phyloP scores from a whole-genome alignment of 2,888 invertebrate species.

The Chrysotoxum bicinctum region DNA sequence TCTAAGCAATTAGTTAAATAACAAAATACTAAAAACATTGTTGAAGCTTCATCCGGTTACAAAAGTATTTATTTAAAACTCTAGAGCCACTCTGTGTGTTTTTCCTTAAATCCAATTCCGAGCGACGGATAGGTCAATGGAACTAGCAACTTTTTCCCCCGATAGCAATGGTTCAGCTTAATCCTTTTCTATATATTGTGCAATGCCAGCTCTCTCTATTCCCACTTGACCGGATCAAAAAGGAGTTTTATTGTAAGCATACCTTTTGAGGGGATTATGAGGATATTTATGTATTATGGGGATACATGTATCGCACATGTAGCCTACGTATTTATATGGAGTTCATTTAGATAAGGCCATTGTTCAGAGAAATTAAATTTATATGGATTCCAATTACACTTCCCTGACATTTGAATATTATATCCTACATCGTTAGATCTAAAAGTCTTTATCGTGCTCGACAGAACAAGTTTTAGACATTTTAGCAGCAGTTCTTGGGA shows the following conservation, averaged over 20 bases:
- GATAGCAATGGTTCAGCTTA: conserved; percentile 38
- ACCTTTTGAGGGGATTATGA: conserved; percentile 51
- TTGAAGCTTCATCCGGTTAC: too few species aligned
- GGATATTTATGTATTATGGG: not conserved
- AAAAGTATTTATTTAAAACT: not conserved
- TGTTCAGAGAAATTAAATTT: conserved; percentile 60
- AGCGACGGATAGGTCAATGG: conserved; percentile 36
- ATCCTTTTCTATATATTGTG: conserved; percentile 40
- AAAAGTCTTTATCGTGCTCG: conserved; percentile 10
- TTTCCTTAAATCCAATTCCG: conserved; percentile 2
- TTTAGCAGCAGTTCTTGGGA: conserved; percentile 48
- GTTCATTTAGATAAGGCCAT: conserved; percentile 49
- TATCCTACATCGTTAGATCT: conserved; percentile 7
- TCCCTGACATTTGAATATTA: conserved; percentile 40
- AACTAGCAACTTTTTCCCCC: conserved; percentile 29
- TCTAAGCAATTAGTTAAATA: too few species aligned
- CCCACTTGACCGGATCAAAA: conserved; percentile 60
- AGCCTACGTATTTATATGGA: not conserved
- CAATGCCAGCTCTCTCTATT: conserved; percentile 1
- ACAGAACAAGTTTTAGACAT: not conserved
- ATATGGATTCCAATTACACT: conserved; percentile 65
- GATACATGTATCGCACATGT: not conserved
- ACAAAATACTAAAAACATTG: too few species aligned
- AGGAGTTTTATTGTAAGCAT: conserved; percentile 40
- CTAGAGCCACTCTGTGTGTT: not conserved